Percentiles rank a stretch among this genome's conserved stretches.
These are phyloP conservation scores for Ptychodera flava DNA, from an alignment of 35 echinoderm and acorn worm genomes.

Conservation along the genomic window DNA sequence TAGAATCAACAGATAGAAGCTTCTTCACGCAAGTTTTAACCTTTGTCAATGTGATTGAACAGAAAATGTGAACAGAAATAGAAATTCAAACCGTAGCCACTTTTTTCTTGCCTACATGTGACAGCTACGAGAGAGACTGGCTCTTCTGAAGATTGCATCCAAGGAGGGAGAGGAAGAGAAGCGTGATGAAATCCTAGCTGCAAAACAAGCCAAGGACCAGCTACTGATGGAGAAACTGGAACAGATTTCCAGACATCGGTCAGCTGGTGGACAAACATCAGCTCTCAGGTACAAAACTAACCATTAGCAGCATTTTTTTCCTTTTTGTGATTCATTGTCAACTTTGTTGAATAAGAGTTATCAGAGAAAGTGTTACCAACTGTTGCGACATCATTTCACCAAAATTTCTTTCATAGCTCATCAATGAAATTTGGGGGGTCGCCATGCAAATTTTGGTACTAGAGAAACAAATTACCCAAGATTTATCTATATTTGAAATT, in stretches of 20 bases:
- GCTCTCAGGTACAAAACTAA: constrained; percentile 71
- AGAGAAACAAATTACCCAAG: too few relatives aligned
- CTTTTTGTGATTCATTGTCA: too few relatives aligned
- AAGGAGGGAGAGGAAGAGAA: constrained; percentile 65
- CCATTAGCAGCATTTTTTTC: too few relatives aligned
- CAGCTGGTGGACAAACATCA: constrained; percentile 61
- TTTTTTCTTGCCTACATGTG: too few relatives aligned
- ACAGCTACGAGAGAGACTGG: constrained; percentile 77
- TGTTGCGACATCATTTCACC: background rate
- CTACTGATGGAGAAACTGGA: constrained; percentile 85
- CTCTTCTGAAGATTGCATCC: constrained; percentile 45
- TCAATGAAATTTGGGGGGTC: too few relatives aligned
- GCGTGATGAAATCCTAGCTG: constrained; percentile 79
- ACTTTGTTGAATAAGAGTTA: background rate
- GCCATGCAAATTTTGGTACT: too few relatives aligned
- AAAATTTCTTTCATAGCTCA: background rate
- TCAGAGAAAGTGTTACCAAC: background rate
- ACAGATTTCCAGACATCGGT: constrained; percentile 89
- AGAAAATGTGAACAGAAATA: too few relatives aligned
- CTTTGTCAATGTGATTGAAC: too few relatives aligned
- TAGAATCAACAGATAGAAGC: too few relatives aligned
- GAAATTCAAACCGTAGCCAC: too few relatives aligned
- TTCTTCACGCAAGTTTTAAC: too few relatives aligned
- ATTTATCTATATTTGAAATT: too few relatives aligned
- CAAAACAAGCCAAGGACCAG: constrained; percentile 81